Base-by-base conservation (phyloP, 2,113 vertebrate genomes). In the Myotis davidii region DNA sequence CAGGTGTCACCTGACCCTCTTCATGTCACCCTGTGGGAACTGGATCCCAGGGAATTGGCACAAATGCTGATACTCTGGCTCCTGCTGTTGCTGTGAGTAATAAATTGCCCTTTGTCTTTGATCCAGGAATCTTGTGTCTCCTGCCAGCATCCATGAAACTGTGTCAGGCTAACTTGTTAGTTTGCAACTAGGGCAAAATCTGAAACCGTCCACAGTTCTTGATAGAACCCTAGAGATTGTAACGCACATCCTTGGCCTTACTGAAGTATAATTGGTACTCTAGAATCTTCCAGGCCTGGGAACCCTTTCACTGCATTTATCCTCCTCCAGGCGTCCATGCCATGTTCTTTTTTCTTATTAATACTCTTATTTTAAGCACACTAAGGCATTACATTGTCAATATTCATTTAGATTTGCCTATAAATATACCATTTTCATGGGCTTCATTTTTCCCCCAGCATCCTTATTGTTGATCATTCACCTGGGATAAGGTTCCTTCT, bases 1-100 rank as follows among this genome's bases (percentile, higher is more conserved):
- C n/a, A 45, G 54, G 42, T 93, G 34, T 90, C 94, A 93, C 85
- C 79, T 76, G 74, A 81, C 67, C 56, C 39, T 93, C 37, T 81
- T 76, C 27, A 1, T 70, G 91, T 87, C 87, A 61, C 59, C 67
- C 69, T 69, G 16, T 69, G 69, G 74, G 74, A 42, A 87, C 29
- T 52, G 76, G 91, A 69, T 82, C 59, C 69, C 88, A 87, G 87
- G 92, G 76, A 93, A 61, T 4, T 82, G 74, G 76, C 50, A 1
- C 76, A 59, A 25, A 45, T 25, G 6, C 56, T n/a, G n/a, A 52
- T 52, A 11, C 87, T 54, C 64, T 59, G 82, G 76, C 83, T 48
- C 4, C 87, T 61, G n/a, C 48, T 48, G 5, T 20, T 81, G 82
- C 87, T 11, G 64, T 59, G 94, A 92, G 85, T 50, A 61, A 69